These are phyloP conservation scores for Trochalopteron elliotii DNA, from an alignment of 2,113 vertebrate species.

Conservation along the genomic window DNA sequence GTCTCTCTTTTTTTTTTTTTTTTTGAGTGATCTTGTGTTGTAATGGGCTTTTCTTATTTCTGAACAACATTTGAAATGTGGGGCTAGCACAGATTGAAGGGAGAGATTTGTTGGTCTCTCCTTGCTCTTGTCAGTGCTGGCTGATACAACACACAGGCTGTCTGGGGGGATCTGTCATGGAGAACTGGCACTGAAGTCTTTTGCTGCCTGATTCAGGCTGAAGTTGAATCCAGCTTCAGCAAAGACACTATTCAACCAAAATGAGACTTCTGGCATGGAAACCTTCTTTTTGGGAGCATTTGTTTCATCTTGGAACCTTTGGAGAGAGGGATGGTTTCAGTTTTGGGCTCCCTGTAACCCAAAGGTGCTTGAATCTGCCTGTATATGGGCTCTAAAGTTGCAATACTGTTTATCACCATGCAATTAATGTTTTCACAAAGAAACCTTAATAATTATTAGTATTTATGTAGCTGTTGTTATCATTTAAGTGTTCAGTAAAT, in stretches of 20 bases:
- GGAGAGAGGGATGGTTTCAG: background rate
- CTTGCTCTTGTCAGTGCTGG: background rate
- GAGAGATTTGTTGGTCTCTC: background rate
- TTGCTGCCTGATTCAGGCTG: background rate
- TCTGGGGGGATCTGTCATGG: accelerated
- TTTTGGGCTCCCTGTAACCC: background rate
- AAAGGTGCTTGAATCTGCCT: constrained; percentile 45
- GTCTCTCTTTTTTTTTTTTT: background rate
- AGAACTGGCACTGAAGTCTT: background rate
- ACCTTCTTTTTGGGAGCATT: background rate
- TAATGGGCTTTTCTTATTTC: background rate
- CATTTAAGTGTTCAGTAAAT: background rate
- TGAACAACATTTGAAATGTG: background rate
- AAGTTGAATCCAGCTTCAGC: background rate
- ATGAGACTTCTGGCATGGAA: background rate
- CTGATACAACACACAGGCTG: background rate
- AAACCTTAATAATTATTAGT: constrained; percentile 13
- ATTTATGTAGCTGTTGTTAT: background rate
- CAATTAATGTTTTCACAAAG: constrained; percentile 34
- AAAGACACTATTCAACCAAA: background rate
- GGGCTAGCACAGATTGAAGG: background rate
- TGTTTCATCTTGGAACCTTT: background rate
- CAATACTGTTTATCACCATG: constrained; percentile 3
- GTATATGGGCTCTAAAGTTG: background rate
- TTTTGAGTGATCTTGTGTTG: background rate